These are phyloP conservation scores for Diadema setosum DNA, from an alignment of 35 echinoderm and acorn worm species.

Conservation along the genomic window DNA sequence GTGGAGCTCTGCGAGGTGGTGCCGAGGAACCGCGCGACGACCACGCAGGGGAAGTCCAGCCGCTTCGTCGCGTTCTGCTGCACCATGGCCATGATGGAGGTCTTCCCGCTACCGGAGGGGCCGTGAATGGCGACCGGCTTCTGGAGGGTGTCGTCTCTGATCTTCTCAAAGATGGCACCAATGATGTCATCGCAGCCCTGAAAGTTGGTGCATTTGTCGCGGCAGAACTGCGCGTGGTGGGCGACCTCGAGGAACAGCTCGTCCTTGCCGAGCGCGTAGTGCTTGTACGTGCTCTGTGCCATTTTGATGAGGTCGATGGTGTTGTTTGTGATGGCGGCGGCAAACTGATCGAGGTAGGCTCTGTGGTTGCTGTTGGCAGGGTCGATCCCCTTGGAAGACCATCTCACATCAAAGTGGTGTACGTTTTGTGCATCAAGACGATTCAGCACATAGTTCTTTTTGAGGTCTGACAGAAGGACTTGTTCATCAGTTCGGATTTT, in stretches of 20 bases:
- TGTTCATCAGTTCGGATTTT: constrained; percentile 53
- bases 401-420: constrained; percentile 50
- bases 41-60: constrained; percentile 18
- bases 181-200: constrained; percentile 78
- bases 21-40: constrained; percentile 77
- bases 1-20: constrained; percentile 83
- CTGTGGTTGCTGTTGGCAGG: constrained; percentile 13
- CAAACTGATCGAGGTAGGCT: constrained; percentile 67
- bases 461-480: constrained; percentile 50
- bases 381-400: constrained; percentile 73
- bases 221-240: constrained; percentile 89
- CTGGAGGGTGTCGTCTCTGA: constrained; percentile 2
- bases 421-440: constrained; percentile 47
- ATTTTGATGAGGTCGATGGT: constrained; percentile 51
- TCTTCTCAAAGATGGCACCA: constrained; percentile 24
- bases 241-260: constrained; percentile 59
- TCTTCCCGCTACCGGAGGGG: constrained; percentile 86
- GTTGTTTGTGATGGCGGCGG: constrained; percentile 41
- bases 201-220: constrained; percentile 71
- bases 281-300: constrained; percentile 14
- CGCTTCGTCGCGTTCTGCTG: constrained; percentile 45
- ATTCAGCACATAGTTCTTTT: constrained; percentile 57
- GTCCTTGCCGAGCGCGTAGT: constrained; percentile 48
- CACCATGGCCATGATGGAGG: constrained; percentile 91
- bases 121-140: constrained; percentile 71